Base-by-base conservation (phyloP, 1,140 invertebrate genomes). In the Nilaparvata lugens region DNA sequence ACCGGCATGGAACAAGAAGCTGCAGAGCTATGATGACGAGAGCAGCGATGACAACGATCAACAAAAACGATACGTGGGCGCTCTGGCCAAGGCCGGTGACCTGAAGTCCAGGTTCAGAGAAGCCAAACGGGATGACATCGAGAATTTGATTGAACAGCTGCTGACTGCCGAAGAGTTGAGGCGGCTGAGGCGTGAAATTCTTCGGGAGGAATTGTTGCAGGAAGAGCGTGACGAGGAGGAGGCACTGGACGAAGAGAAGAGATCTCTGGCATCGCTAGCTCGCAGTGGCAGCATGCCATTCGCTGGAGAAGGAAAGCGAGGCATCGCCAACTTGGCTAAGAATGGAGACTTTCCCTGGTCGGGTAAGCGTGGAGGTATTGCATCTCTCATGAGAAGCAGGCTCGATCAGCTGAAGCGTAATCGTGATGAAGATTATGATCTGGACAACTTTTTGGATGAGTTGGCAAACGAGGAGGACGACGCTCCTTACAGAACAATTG, bases 11-110 rank as follows among this genome's bases (percentile, higher is more conserved):
- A 48, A 48, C 16, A 48, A 48, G 45, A 48, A 48, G 21, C 21
- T 48, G 21, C 45, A 48, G 5, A 18, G 21, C 5, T 19, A 19
- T 14, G 7, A 19, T 19, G 16, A 48, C 16, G 45, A 48, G 45
- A 23, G 16, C 21, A 16, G 2, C 16, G 16, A 9, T 9, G 38
- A 48, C 21, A 19, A 48, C 21, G 21, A 48, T 48, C 16, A 48
- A 18, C 45, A 48, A 23, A 66, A 68, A 43, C 58, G 66, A 38
- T 69, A 66, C 56, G 43, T 68, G 7, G 68, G 66, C 0, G 55
- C 66, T 18, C 53, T 68, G 16, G 66, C 64, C 19, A 62, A 61
- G 54, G 57, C 59, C 16, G 68, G 65, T 7, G 64, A 64, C 21
- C 62, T 67, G 1, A 58, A 60, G 14, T 51, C 60, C n/a, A 58